These are phyloP conservation scores for Acanthopagrus latus DNA, from an alignment of 2,797 vertebrate genomes.

Conservation along the genomic window DNA sequence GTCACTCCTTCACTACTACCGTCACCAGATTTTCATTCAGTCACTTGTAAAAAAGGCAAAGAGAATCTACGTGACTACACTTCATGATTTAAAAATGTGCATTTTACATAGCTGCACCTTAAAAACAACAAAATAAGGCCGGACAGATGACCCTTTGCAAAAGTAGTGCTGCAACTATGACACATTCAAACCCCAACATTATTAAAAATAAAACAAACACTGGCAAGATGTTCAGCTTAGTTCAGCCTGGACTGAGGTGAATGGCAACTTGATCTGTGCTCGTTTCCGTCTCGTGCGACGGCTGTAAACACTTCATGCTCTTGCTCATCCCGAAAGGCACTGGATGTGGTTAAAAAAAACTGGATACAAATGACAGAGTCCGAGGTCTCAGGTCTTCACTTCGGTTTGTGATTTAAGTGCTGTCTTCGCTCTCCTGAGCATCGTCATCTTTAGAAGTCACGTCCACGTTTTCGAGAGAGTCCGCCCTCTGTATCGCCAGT, in stretches of 20 bases:
- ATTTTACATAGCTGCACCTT: conserved; percentile 28
- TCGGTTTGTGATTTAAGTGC: conserved; percentile 65
- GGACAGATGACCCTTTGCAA: neutral
- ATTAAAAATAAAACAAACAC: conserved; percentile 30
- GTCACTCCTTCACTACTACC: neutral
- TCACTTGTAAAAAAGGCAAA: conserved; percentile 13
- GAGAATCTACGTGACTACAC: neutral
- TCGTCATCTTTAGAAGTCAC: conserved; percentile 75
- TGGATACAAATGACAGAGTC: conserved; percentile 14
- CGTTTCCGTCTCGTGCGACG: conserved; percentile 39
- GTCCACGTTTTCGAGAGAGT: conserved; percentile 86
- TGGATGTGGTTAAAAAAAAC: conserved; percentile 18
- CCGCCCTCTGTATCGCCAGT: conserved; percentile 83
- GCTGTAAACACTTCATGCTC: conserved; percentile 72
- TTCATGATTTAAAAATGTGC: conserved; percentile 14
- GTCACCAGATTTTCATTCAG: conserved; percentile 6
- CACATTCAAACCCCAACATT: conserved; percentile 26
- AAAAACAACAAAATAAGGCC: neutral
- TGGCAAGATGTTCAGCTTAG: conserved; percentile 48
- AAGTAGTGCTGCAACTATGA: conserved; percentile 23
- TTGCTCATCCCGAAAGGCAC: conserved; percentile 48
- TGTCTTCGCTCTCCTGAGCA: conserved; percentile 75
- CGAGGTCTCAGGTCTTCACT: conserved; percentile 35
- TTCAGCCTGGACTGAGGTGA: conserved; percentile 45
- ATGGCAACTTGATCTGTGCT: conserved; percentile 57